phyloP scores from a whole-genome alignment of 2,113 vertebrate species.

The Trochalopteron elliotii region DNA sequence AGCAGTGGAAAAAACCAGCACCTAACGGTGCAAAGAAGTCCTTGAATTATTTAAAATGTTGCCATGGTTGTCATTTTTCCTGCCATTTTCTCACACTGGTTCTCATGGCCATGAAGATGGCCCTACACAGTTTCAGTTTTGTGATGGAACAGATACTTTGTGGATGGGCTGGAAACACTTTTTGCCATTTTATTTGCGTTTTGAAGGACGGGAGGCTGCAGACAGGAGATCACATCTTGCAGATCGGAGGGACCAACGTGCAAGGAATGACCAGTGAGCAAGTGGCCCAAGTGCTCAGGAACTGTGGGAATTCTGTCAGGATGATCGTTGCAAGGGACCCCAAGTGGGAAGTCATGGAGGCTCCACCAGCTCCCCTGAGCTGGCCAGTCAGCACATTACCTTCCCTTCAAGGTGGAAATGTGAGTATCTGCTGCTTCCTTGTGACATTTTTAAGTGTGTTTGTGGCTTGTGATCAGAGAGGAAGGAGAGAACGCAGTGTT shows the following conservation, averaged over 20 bases:
- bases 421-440: slow-evolving; percentile 61
- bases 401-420: slow-evolving; percentile 29
- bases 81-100: not conserved
- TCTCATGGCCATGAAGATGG: not conserved
- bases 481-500: not conserved
- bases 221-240: slow-evolving; percentile 93
- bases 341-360: slow-evolving; percentile 26
- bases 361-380: slow-evolving; percentile 74
- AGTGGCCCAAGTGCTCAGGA: slow-evolving; percentile 90
- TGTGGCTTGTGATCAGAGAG: not conserved
- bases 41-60: not conserved
- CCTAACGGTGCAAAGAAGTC: fast-evolving
- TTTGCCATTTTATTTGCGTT: not conserved
- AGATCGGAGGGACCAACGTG: slow-evolving; percentile 88
- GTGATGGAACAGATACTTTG: not conserved
- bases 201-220: slow-evolving; percentile 89
- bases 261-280: slow-evolving; percentile 91
- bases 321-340: slow-evolving; percentile 90
- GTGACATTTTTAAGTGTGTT: not conserved
- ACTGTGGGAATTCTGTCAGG: slow-evolving; percentile 86
- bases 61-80: not conserved
- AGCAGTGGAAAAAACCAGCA: not conserved
- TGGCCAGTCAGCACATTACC: slow-evolving; percentile 76
- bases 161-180: not conserved
- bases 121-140: not conserved